Base-by-base conservation (phyloP, 2,797 vertebrate genomes). In the Acanthurus tractus region DNA sequence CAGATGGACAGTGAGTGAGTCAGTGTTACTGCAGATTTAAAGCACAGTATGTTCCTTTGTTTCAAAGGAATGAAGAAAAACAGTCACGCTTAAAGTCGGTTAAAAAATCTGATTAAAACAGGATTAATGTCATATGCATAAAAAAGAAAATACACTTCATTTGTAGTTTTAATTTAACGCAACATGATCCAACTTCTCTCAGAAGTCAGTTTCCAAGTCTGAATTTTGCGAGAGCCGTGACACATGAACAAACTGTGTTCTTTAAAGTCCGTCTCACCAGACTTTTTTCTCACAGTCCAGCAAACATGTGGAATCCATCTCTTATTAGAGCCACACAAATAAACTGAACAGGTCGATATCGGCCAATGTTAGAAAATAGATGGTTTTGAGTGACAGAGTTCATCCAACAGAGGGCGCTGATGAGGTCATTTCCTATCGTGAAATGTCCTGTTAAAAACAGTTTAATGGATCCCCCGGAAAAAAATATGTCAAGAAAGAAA, bases 1-100 rank as follows among this genome's bases (percentile, higher is more conserved):
- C 81, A 84, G 81, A 87, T 76, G 85, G 81, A 73, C 38, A 1
- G 53, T 4, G 25, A 65, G 53, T 61, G 74, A 76, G 48, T 66
- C 76, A 63, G 46, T 56, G 64, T 46, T 34, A 48, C n/a, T 50
- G 76, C 38, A 54, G 76, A 52, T 80, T 83, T 70, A 44, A 71
- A 73, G 38, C 70, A 36, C 61, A 15, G 38, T n/a, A 13, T 57
- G 61, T 40, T 38, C 20, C 10, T 80, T 63, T 69, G 13, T 54
- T 44, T 58, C 15, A 42, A 63, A 64, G 11, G 44, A 25, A n/a
- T 25, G 10, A 63, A 18, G 12, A 45, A 36, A 23, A 57, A 29
- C n/a, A 55, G 15, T 59, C 46, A 45, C 2, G 1, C 7, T 3
- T 23, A 3, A 12, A 23, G 8, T 66, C 20, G 6, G 17, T 44